Conservation (phyloP, 2,113 vertebrate species). For the Calidris pygmaea region DNA sequence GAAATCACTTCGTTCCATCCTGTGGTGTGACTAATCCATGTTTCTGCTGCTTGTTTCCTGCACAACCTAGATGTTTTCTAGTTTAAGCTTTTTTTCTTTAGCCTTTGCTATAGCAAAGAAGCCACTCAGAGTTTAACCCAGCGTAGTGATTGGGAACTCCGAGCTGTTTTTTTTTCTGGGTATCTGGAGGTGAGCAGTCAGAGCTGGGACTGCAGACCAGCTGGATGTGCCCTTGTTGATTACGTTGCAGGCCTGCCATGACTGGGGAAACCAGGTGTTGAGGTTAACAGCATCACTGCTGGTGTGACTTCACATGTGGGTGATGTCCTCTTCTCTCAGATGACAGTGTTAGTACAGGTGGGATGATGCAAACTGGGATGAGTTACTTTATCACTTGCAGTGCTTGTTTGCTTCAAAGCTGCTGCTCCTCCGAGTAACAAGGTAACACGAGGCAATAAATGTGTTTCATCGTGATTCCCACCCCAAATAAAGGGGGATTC, state of each 20-base stretch:
- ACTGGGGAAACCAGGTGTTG: not conserved
- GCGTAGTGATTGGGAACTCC: not conserved
- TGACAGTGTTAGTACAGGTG: not conserved
- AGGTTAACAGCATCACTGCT: not conserved
- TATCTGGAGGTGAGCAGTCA: not conserved
- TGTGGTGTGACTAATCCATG: too few relatives aligned
- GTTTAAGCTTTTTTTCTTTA: not conserved
- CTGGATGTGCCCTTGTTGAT: not conserved
- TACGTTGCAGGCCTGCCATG: not conserved
- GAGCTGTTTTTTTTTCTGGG: not conserved
- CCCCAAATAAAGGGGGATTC: not conserved
- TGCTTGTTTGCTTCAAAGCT: not conserved
- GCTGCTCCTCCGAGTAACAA: not conserved
- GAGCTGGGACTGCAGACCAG: too few relatives aligned
- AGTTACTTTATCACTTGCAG: not conserved
- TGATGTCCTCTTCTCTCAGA: not conserved
- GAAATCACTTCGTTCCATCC: not conserved
- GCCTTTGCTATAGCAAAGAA: not conserved
- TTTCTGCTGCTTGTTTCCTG: not conserved
- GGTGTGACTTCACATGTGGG: accelerated
- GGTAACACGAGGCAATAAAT: not conserved
- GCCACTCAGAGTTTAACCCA: not conserved
- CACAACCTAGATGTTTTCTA: not conserved
- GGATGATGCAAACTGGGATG: not conserved
- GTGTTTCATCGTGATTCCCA: not conserved